Conservation (phyloP, 1,140 invertebrate species). For the Thaumatotibia leucotreta region DNA sequence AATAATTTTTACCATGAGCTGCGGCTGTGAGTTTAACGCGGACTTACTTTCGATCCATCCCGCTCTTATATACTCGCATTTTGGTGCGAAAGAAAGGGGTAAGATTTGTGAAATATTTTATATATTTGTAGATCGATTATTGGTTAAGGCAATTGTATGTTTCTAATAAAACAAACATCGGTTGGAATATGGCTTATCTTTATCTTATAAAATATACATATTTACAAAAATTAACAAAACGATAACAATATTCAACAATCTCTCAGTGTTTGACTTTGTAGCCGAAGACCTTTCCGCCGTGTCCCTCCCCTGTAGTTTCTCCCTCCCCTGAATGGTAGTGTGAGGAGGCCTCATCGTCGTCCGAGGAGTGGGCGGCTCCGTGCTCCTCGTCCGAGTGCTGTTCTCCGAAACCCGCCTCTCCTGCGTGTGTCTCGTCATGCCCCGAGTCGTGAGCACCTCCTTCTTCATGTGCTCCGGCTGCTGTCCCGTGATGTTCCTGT, state of each 20-base stretch:
- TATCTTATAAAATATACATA: conserved; percentile 50
- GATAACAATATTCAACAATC: conserved; percentile 41
- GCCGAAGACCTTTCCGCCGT: conserved; percentile 59
- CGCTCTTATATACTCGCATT: too few relatives aligned
- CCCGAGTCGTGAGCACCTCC: conserved; percentile 72
- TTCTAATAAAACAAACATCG: conserved; percentile 4
- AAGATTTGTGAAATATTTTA: too few relatives aligned
- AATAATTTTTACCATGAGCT: too few relatives aligned
- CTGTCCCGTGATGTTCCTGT: conserved; percentile 68
- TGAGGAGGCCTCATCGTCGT: conserved; percentile 63
- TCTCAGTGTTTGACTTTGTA: conserved; percentile 56
- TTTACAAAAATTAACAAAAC: conserved; percentile 69
- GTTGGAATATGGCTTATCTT: conserved; percentile 34
- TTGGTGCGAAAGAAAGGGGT: too few relatives aligned
- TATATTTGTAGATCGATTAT: too few relatives aligned
- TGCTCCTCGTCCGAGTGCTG: conserved; percentile 66
- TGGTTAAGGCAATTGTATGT: too few relatives aligned
- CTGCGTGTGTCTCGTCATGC: conserved; percentile 56
- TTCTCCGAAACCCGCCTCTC: conserved; percentile 63
- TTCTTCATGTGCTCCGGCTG: conserved; percentile 68
- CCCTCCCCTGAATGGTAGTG: conserved; percentile 61
- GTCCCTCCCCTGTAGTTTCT: conserved; percentile 50
- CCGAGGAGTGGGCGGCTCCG: conserved; percentile 59
- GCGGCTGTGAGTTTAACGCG: too few relatives aligned
- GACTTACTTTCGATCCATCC: too few relatives aligned